Base-by-base conservation (phyloP, 2,113 vertebrate species). In the Coregonus clupeaformis region DNA sequence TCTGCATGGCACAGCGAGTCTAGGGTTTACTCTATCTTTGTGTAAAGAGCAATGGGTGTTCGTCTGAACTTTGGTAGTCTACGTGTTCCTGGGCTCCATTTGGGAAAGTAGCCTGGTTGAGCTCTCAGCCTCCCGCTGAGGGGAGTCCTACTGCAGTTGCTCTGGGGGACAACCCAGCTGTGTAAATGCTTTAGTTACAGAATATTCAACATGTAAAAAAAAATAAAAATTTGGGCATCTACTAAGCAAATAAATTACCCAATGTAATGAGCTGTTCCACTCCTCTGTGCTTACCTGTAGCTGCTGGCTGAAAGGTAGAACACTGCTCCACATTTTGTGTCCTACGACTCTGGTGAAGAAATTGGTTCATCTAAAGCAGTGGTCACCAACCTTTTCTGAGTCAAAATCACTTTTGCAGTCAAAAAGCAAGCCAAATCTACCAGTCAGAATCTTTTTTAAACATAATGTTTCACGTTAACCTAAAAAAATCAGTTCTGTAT, bases 121-220 rank as follows among this genome's bases (percentile, higher is more conserved):
- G 18, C 57, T 9, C 18, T 59, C 57, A n/a, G 18, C 18, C 6
- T n/a, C 57, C 18, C 14, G 0, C 57, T 20, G 57, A 1, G 25
- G 52, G 13, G 14, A 29, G 22, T 49, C 11, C 11, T 16, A 16
- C 9, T 49, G 14, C 14, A 49, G 9, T 49, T 12, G 47, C 14
- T 16, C 47, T 49, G 11, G 20, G 11, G 24, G 69, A 72, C 68
- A 47, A 24, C 69, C 29, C 59, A 69, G 25, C 36, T 42, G 36
- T 42, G 36, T 52, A 78, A 71, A 76, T 73, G 59, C 7, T 78
- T 73, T 24, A 42, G 74, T 72, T 72, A 69, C 27, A 68, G 64
- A 77, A 25, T 67, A 68, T 71, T 73, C 68, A 72, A 60, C 22
- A 77, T 64, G 70, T 71, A 68, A 68, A 67, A 74, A 16, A 9